phyloP scores from a whole-genome alignment of 2,797 vertebrate species.

The Lophotriccus pileatus region DNA sequence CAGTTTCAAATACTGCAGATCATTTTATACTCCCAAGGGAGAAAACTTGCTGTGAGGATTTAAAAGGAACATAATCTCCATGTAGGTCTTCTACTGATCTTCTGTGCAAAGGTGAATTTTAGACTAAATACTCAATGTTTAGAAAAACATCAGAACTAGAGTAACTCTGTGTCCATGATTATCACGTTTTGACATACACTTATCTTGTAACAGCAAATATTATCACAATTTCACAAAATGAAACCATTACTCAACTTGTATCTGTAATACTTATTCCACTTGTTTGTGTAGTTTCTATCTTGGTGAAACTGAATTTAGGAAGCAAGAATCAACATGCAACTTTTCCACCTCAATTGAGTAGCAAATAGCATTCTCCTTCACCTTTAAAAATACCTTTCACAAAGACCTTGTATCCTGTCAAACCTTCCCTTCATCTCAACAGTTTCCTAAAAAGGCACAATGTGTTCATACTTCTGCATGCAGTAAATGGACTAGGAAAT shows the following conservation, averaged over 20 bases:
- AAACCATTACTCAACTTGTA: constrained; percentile 18
- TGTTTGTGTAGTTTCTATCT: background rate
- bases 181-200: constrained; percentile 16
- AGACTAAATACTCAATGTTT: background rate
- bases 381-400: background rate
- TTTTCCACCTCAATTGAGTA: background rate
- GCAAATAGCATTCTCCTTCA: background rate
- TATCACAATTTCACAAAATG: constrained; percentile 44
- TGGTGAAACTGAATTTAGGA: background rate
- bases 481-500: constrained; percentile 75
- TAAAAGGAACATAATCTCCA: background rate
- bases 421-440: constrained; percentile 36
- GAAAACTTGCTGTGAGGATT: background rate
- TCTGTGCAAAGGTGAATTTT: constrained; percentile 17
- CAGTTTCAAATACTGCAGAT: constrained; percentile 45
- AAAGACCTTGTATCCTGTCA: constrained; percentile 50
- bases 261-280: background rate
- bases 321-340: constrained; percentile 41
- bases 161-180: background rate
- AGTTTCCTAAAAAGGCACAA: constrained; percentile 73
- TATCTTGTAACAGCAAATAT: constrained; percentile 44
- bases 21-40: background rate
- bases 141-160: constrained; percentile 8
- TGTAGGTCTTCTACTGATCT: background rate
- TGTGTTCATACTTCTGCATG: constrained; percentile 73